Evolutionary conservation across 2,888 invertebrate species (phyloP).

Genomic region (Synergus umbraculus): DNA sequence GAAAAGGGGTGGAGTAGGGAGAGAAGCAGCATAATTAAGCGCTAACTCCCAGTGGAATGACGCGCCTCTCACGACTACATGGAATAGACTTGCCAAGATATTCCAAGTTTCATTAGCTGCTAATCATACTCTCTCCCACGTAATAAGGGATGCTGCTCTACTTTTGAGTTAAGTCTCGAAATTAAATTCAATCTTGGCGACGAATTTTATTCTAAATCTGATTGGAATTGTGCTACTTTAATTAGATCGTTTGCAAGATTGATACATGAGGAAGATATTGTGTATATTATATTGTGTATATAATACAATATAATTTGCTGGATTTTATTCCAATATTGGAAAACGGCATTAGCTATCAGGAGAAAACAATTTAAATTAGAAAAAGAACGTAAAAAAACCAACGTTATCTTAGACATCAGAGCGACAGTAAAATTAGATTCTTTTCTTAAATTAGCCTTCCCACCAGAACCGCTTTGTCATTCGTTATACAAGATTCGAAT

Average conservation of each 20-base stretch:
- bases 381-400: neutral
- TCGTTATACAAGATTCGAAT: neutral
- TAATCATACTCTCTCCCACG: conserved; percentile 56
- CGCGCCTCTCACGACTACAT: conserved; percentile 43
- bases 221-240: neutral
- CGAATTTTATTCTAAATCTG: neutral
- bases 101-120: conserved; percentile 66
- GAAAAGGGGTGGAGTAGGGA: neutral
- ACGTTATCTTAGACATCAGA: neutral
- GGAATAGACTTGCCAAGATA: conserved; percentile 63
- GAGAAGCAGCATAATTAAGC: conserved; percentile 63
- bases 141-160: conserved; percentile 11
- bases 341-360: too few species aligned
- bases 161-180: neutral
- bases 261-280: too few species aligned
- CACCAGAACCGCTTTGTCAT: neutral
- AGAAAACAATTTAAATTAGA: neutral
- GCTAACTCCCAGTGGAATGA: conserved; percentile 57
- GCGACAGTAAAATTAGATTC: neutral
- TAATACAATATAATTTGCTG: too few species aligned
- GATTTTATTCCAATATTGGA: too few species aligned
- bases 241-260: too few species aligned
- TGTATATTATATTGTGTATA: too few species aligned
- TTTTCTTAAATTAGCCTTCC: neutral
- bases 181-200: conserved; percentile 11